Evolutionary conservation across 2,888 invertebrate genomes (phyloP).

Genomic region (Netelia inedita): DNA sequence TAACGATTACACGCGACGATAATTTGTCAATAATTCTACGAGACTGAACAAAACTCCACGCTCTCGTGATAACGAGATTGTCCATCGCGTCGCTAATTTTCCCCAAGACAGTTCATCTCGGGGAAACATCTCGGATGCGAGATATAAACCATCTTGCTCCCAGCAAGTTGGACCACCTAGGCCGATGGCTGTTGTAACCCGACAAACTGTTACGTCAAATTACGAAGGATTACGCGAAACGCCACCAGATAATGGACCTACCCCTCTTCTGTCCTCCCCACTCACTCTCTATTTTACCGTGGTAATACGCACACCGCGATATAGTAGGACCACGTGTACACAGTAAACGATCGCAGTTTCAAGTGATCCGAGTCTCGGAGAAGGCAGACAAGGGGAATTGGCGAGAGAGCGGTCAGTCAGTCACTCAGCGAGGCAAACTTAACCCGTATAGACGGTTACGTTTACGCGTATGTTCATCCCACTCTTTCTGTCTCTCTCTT

Average conservation of each 20-base stretch:
- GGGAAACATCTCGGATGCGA: no score
- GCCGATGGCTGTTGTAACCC: slow-evolving; percentile 57
- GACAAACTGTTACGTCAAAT: slow-evolving; percentile 73
- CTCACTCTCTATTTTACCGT: slow-evolving; percentile 16
- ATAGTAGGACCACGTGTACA: neutral
- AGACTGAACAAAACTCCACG: no score
- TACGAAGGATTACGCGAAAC: slow-evolving; percentile 74
- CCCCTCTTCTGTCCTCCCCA: slow-evolving; percentile 30
- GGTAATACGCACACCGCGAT: neutral
- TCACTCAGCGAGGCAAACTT: slow-evolving; percentile 29
- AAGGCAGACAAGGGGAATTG: slow-evolving; percentile 52
- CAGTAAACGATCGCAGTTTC: slow-evolving; percentile 1
- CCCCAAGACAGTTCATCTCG: no score
- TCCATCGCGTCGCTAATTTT: no score
- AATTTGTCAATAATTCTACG: no score
- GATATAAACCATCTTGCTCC: no score
- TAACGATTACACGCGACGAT: no score
- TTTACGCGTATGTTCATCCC: neutral
- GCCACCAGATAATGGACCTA: slow-evolving; percentile 66
- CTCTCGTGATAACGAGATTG: no score
- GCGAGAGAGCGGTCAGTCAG: slow-evolving; percentile 43
- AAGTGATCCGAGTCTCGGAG: slow-evolving; percentile 40
- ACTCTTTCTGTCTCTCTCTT: slow-evolving; percentile 13
- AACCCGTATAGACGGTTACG: slow-evolving; percentile 5
- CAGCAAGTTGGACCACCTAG: neutral